phyloP scores from a whole-genome alignment of 2,888 invertebrate genomes.

The Lepas anatifera region DNA sequence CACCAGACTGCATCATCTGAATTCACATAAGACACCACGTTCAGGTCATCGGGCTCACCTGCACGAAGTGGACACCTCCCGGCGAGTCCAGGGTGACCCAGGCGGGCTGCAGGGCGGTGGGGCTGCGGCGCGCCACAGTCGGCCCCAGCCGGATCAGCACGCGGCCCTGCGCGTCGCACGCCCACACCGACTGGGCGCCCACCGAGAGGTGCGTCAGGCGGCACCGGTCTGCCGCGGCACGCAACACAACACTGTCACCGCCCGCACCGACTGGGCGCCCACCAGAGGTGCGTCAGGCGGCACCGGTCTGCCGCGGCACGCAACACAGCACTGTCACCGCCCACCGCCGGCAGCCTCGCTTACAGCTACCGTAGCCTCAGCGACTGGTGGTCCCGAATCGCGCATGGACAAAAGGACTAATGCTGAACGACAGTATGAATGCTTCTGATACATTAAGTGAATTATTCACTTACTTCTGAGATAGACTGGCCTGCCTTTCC shows the following conservation, averaged over 20 bases:
- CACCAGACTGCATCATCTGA: too few relatives aligned
- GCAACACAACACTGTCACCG: neutral
- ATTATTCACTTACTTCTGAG: too few relatives aligned
- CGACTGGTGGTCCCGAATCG: too few relatives aligned
- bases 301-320: neutral
- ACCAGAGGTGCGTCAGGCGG: neutral
- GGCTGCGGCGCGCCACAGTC: neutral
- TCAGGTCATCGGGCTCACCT: neutral
- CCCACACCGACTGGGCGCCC: slow-evolving; percentile 38
- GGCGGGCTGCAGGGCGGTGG: slow-evolving; percentile 32
- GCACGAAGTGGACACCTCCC: slow-evolving; percentile 34
- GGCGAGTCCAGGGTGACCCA: slow-evolving; percentile 34
- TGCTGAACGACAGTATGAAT: too few relatives aligned
- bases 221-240: slow-evolving; percentile 28
- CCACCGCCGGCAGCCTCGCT: too few relatives aligned
- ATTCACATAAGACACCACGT: too few relatives aligned
- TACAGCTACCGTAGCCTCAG: too few relatives aligned
- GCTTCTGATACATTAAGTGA: too few relatives aligned
- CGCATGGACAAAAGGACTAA: too few relatives aligned
- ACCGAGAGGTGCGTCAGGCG: slow-evolving; percentile 36
- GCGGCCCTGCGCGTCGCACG: slow-evolving; percentile 36
- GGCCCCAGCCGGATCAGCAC: slow-evolving; percentile 37
- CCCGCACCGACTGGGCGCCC: neutral
- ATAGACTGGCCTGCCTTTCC: too few relatives aligned
- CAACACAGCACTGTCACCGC: slow-evolving; percentile 4